A percentile compares a stretch with the other conserved stretches of the same genome.
These are phyloP conservation scores for Apistogramma diplotaenia DNA, from an alignment of 2,113 vertebrate species.

Conservation along the genomic window DNA sequence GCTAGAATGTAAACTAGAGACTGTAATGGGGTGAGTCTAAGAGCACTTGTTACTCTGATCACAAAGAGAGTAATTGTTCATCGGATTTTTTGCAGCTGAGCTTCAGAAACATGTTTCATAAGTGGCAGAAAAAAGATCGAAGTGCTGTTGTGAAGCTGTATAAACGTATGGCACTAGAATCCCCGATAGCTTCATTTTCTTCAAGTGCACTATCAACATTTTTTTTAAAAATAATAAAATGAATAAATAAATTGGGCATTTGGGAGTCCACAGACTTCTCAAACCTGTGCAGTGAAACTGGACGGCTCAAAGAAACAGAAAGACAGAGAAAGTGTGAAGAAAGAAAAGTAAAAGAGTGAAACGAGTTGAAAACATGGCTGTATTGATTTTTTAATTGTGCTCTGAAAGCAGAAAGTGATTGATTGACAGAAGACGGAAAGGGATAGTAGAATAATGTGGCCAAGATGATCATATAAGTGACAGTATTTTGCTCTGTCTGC, in stretches of 20 bases:
- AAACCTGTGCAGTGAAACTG: background rate
- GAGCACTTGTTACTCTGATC: background rate
- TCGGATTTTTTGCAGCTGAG: background rate
- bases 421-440: background rate
- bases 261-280: background rate
- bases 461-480: conserved; percentile 23
- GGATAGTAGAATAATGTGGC: conserved; percentile 1
- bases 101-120: background rate
- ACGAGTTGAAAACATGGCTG: conserved; percentile 12
- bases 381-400: conserved; percentile 1
- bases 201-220: background rate
- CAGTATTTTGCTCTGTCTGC: conserved; percentile 21
- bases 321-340: background rate
- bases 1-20: background rate
- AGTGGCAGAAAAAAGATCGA: background rate
- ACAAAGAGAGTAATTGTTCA: background rate
- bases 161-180: background rate
- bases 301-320: background rate
- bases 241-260: no score
- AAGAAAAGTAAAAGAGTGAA: background rate
- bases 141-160: background rate
- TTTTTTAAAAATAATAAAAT: no score
- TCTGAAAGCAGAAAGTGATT: background rate
- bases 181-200: background rate
- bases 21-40: background rate